Evolutionary conservation across 2,113 vertebrate genomes (phyloP).

Genomic region (Naja naja): DNA sequence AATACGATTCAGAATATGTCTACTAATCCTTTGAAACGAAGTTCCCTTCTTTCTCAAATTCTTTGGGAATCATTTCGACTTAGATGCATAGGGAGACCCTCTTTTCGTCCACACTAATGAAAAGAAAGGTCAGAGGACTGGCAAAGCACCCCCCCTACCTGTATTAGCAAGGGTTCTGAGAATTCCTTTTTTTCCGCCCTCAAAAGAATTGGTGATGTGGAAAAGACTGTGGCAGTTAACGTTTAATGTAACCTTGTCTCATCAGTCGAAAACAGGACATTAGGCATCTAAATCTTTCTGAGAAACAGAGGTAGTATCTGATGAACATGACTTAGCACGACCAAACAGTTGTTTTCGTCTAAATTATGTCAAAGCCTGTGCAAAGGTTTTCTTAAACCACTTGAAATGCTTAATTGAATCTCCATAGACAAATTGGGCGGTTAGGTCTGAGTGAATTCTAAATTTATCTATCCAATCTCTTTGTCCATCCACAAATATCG

Average conservation of each 20-base stretch:
- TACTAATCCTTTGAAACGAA: neutral
- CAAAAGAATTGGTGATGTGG: neutral
- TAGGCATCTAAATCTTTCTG: neutral
- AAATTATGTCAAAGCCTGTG: neutral
- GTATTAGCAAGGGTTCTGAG: neutral
- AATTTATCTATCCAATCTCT: neutral
- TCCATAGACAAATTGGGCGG: neutral
- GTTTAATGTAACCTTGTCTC: neutral
- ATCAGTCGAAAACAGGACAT: neutral
- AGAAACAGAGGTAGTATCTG: neutral
- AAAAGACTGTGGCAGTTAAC: neutral
- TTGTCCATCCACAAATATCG: neutral
- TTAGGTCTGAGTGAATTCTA: neutral
- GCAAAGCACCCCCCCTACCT: neutral
- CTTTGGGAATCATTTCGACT: neutral
- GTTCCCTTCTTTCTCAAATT: neutral
- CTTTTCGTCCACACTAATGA: neutral
- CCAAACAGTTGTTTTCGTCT: neutral
- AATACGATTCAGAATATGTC: neutral
- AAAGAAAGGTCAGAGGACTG: neutral
- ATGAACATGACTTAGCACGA: neutral
- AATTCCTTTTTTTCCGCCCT: neutral
- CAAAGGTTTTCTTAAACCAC: neutral
- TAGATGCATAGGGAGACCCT: neutral
- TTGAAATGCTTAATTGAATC: neutral